Evolutionary conservation across 1,140 invertebrate species (phyloP), one percentile per base, ranked within the genome.

Genomic region (Aricia agestis): DNA sequence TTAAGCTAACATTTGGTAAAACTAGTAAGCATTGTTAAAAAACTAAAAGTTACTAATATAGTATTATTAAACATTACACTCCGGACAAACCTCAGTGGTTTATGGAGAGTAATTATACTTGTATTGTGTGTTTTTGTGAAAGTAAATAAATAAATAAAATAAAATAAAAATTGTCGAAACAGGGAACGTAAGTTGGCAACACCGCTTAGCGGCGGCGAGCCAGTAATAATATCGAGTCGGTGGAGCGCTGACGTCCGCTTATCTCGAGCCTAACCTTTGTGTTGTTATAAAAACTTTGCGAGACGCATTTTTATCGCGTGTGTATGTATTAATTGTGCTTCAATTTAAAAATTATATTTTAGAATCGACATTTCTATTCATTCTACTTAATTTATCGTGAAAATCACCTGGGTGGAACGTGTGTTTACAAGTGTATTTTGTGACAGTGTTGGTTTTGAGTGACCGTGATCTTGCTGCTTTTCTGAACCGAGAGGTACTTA

Each of bases 381-480:
- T 71, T 68, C 67, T 68, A 42, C 67, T 52, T 13, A 52, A 1
- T 52, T 52, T 52, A 52, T 15, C 45, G 45, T 52, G 11, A 15
- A 52, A 52, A 42, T 42, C 13, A 52, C 45, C 45, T 52, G 11
- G 11, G 45, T 52, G 45, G 11, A 52, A 52, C 45, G 45, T 76
- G 85, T 89, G 86, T 85, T 85, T 85, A 85, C 77, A 83, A 82
- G 84, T 83, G 79, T 84, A 82, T 82, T 78, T 82, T 80, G 80
- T 86, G 78, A 52, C 66, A 72, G 76, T 83, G 78, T 77, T 78
- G 81, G 76, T 76, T 76, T 63, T 77, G 82, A 77, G 77, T 67
- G 79, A 66, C 78, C 84, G 82, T 87, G 82, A 86, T 84, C 84
- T 84, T 87, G 84, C 82, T 79, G 76, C 76, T 84, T 77, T 80